Evolutionary conservation across 2,888 invertebrate species (phyloP), one percentile per base, ranked within the genome.

Genomic region (Brachyopa scutellaris): DNA sequence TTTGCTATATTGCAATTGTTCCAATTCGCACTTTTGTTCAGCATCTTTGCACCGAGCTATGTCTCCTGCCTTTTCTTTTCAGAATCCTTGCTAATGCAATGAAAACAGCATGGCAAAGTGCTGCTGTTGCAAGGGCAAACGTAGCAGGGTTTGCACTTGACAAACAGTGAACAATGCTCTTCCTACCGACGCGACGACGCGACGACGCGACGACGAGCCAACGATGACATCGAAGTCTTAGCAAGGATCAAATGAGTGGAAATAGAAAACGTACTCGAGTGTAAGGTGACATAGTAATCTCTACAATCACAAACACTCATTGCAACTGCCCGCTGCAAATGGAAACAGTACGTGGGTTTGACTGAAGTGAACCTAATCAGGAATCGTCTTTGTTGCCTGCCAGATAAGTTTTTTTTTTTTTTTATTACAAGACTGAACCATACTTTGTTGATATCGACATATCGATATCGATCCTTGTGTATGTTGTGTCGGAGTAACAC

Each of bases 131-230:
- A 31, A 61, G 29, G 23, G 42, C 31, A 64, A 42, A 26, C 45
- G 21, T 40, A 5, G 36, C 31, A 31, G n/a, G 57, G 66, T 69
- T 69, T 70, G 42, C 38, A 36, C 69, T 76, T 51, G 69, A 76
- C 80, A 76, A 80, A 76, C 76, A 80, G 64, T 38, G 62, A 69
- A 80, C 69, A 76, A 49, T 74, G 47, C 61, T 53, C 21, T 57
- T 19, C 19, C 57, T 55, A 29, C 19, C 7, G 29, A n/a, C n/a
- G n/a, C n/a, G n/a, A n/a, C n/a, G n/a, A n/a, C n/a, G n/a, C n/a
- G n/a, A n/a, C n/a, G n/a, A n/a, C n/a, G n/a, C n/a, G n/a, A n/a
- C n/a, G n/a, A 38, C 31, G 33, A 53, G 33, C 15, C 29, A 26
- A 57, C 31, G 51, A 42, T 59, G 26, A 45, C 49, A 64, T 59